Evolutionary conservation across 1,140 invertebrate genomes (phyloP), one percentile per base, ranked within the genome.

Genomic region (Lasioglossum baleicum): DNA sequence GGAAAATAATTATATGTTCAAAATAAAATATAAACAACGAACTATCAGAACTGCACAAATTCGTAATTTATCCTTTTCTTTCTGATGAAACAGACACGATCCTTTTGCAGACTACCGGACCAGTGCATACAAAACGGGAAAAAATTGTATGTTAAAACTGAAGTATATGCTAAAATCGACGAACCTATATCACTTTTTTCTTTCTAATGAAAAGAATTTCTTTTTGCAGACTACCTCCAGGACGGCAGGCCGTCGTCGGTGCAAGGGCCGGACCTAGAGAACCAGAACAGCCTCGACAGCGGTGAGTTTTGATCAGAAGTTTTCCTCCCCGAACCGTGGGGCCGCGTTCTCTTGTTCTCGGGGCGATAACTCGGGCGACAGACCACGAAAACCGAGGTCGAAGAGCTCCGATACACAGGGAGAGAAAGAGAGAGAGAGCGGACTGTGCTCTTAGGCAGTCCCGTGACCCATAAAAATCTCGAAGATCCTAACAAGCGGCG

Each of bases 261-360:
- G 3, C 85, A 88, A 63, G 88, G 80, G 17, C 84, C 89, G 3
- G 90, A 91, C 69, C 60, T 91, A 73, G 90, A 91, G 22, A 91
- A 91, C 85, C 90, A 91, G 61, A 91, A 91, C 66, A 91, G 90
- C 26, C 88, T 90, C 78, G 90, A 91, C 70, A 91, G 90, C 68
- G 90, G 90, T 91, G 75, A 91, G 90, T 88, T 17, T 31, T 10
- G 10, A 78, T 58, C 10, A 11, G 15, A n/a, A 67, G 10, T 40
- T 64, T 20, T 20, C 4, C 3, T n/a, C 31, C 58, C 58, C 53
- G 35, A 22, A 15, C 4, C 10, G 11, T 66, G 11, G n/a, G 44
- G 4, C 11, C 61, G 26, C 7, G 7, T 63, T 17, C n/a, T 20
- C 51, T 53, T 20, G 51, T 20, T 53, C 51, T 15, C 7, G 20